These are phyloP conservation scores for Cylloceria caligata DNA, from an alignment of 2,888 invertebrate genomes.

Conservation along the genomic window DNA sequence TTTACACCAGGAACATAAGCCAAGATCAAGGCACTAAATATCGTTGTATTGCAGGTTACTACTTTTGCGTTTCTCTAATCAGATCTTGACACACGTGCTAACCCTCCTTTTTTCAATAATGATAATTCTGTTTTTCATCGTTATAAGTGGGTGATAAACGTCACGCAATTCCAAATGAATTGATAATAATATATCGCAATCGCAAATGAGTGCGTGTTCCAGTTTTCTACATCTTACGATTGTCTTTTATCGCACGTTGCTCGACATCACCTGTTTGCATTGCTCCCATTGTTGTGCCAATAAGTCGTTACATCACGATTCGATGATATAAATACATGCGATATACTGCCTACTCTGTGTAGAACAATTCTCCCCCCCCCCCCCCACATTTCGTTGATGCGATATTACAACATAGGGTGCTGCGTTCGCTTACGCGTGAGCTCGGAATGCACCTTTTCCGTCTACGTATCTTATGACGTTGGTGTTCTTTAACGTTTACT, in stretches of 20 bases:
- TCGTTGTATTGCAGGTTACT: too few relatives aligned
- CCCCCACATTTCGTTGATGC: neutral
- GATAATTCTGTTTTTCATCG: neutral
- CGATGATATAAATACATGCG: conserved; percentile 42
- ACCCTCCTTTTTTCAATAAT: neutral
- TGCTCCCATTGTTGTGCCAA: conserved; percentile 66
- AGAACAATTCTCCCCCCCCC: conserved; percentile 4
- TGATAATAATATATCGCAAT: conserved; percentile 1
- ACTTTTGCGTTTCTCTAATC: too few relatives aligned
- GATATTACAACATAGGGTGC: conserved; percentile 10
- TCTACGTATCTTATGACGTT: neutral
- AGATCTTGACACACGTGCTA: too few relatives aligned
- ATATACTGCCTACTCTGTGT: conserved; percentile 16
- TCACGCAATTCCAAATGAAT: conserved; percentile 10
- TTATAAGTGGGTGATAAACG: neutral
- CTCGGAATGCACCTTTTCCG: conserved; percentile 14
- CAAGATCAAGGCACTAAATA: too few relatives aligned
- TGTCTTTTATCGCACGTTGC: conserved; percentile 59
- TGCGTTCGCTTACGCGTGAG: conserved; percentile 9
- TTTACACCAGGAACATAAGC: too few relatives aligned
- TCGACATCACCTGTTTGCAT: conserved; percentile 59
- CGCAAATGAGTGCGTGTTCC: neutral
- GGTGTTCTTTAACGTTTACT: neutral
- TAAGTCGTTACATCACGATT: conserved; percentile 65
- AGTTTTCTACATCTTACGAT: conserved; percentile 46